Evolutionary conservation across 2,888 invertebrate species (phyloP), one percentile per base, ranked within the genome.

Genomic region (Conus canariensis): DNA sequence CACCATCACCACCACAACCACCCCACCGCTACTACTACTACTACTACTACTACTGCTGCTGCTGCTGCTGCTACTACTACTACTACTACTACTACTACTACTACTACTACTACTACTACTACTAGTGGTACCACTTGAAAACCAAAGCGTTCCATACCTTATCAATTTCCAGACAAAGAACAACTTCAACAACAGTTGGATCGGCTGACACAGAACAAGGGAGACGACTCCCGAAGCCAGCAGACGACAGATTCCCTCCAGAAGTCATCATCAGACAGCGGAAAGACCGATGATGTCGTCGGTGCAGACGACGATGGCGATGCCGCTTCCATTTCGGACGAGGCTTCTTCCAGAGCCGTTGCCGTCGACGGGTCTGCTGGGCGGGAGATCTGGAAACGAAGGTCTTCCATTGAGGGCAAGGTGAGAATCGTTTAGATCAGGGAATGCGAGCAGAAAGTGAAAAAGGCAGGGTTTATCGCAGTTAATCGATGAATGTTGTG

Each of bases 381-480:
- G 25, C 85, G 91, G 88, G 92, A 92, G 87, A 92, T 94, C 80
- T 90, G 91, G 16, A 90, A 91, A n/a, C 91, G 92, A 82, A 93
- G 92, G 88, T 85, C 90, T 30, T 94, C 94, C 10, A 67, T 93
- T 1, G 93, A 94, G 85, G 95, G 94, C 1, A 93, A 92, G 83
- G 87, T 94, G 14, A 94, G 93, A 9, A 22, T n/a, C 45, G 4
- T 1, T 45, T 45, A 4, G 45, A 3, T 45, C 45, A 45, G 45
- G 45, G 45, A 45, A 45, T 3, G 45, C 45, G 45, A 45, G 45
- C 3, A 45, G 45, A 45, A 3, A 45, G 45, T 45, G 45, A 45
- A 45, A 45, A 45, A 45, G 45, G 45, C 45, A 45, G 45, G 45
- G 45, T 45, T 45, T 45, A 1, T 45, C 45, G 45, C 45, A 45